Conservation (phyloP, 2,113 vertebrate genomes). For the Istiophorus platypterus region DNA sequence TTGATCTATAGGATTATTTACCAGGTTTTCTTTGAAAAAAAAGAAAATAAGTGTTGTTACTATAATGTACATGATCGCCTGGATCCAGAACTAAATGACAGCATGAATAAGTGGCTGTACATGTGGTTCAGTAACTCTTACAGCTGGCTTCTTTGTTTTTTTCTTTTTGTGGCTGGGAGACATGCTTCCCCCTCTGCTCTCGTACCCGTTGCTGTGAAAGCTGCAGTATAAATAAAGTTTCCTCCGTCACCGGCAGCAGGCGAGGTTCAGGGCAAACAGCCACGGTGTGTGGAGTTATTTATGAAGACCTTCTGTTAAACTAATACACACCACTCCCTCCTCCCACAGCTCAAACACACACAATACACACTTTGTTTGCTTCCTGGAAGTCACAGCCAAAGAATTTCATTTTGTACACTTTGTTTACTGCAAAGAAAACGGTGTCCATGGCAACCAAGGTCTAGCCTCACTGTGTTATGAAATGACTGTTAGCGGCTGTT, state of each 20-base stretch:
- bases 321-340: constrained; percentile 10
- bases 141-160: no score
- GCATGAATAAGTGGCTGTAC: no score
- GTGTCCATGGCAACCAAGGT: constrained; percentile 64
- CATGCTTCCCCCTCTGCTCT: no score
- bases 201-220: neutral
- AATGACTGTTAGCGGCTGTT: constrained; percentile 35
- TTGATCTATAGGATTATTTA: no score
- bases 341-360: constrained; percentile 13
- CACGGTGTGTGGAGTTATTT: neutral
- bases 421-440: constrained; percentile 61
- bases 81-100: no score
- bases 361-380: constrained; percentile 44
- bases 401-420: constrained; percentile 57
- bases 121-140: no score
- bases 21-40: no score
- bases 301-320: neutral
- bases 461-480: constrained; percentile 43
- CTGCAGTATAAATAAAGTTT: neutral
- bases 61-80: neutral
- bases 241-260: no score
- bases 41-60: no score
- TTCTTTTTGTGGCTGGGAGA: no score
- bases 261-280: neutral
- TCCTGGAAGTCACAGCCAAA: constrained; percentile 65